Evolutionary conservation across 2,113 vertebrate species (phyloP).

Genomic region (Onychostruthus taczanowskii): DNA sequence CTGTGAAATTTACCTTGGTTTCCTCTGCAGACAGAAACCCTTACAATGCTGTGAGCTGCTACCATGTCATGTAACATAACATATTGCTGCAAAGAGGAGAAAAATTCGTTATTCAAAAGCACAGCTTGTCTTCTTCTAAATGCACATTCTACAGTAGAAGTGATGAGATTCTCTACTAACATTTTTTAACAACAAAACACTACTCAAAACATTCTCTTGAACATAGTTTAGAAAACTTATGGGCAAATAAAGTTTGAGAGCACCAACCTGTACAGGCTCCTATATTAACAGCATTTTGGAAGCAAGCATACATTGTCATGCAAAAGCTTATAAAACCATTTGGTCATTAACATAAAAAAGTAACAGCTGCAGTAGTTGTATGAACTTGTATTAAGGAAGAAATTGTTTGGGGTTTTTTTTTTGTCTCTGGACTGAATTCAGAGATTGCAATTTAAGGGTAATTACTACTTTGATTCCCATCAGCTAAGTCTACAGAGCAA

Average conservation of each 20-base stretch:
- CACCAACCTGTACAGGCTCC: neutral
- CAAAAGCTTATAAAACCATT: neutral
- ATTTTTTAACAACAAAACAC: neutral
- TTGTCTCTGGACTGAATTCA: neutral
- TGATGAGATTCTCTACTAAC: neutral
- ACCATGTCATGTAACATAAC: slow-evolving; percentile 97
- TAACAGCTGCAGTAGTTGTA: neutral
- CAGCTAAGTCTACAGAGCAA: neutral
- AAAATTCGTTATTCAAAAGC: neutral
- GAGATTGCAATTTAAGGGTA: neutral
- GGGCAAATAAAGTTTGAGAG: neutral
- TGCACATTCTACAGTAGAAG: neutral
- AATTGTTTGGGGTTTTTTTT: rapidly evolving
- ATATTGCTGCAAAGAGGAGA: slow-evolving; percentile 85
- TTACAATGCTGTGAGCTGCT: slow-evolving; percentile 92
- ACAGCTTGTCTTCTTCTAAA: neutral
- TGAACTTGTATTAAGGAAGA: neutral
- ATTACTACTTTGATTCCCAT: neutral
- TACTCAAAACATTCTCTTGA: neutral
- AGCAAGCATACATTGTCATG: neutral
- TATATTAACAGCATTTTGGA: neutral
- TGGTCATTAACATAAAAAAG: neutral
- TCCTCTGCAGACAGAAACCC: slow-evolving; percentile 91
- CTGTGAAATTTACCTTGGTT: slow-evolving; percentile 79
- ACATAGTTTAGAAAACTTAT: neutral